These are phyloP conservation scores for Amorpha juglandis DNA, from an alignment of 2,888 invertebrate species.

Conservation along the genomic window DNA sequence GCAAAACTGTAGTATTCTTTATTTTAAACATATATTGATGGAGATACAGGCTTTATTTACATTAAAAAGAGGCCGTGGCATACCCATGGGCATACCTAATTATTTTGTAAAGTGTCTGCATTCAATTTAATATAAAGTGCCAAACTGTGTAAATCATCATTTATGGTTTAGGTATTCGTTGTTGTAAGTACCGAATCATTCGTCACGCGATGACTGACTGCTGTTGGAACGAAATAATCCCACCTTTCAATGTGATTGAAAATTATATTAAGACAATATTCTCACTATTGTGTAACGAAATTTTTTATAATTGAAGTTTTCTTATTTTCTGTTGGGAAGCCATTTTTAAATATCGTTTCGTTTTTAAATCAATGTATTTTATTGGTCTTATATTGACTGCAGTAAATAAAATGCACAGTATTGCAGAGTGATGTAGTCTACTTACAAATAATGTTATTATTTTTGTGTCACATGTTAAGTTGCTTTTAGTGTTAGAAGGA, in stretches of 20 bases:
- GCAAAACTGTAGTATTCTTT: not conserved
- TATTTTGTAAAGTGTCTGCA: not conserved
- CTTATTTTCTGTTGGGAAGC: not conserved
- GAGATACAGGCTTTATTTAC: not conserved
- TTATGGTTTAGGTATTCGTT: not conserved
- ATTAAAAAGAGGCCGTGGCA: not conserved
- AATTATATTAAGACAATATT: conserved; percentile 19
- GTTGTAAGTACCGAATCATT: not conserved
- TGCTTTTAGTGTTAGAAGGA: not conserved
- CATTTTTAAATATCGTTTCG: not conserved
- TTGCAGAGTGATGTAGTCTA: not conserved
- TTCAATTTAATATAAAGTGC: conserved; percentile 6
- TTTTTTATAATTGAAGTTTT: not conserved
- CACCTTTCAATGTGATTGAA: conserved; percentile 23
- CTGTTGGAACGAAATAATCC: conserved; percentile 18
- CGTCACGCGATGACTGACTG: conserved; percentile 8
- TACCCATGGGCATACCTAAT: too few species aligned
- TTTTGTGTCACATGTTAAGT: not conserved
- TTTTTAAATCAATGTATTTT: not conserved
- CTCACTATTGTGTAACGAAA: not conserved
- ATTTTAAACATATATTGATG: not conserved
- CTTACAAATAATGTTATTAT: not conserved
- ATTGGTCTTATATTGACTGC: not conserved
- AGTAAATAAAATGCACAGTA: not conserved
- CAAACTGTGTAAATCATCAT: conserved; percentile 2